A percentile compares a stretch with the other conserved stretches of the same genome.
These are phyloP conservation scores for Verasper variegatus DNA, from an alignment of 2,113 vertebrate species.

Conservation along the genomic window DNA sequence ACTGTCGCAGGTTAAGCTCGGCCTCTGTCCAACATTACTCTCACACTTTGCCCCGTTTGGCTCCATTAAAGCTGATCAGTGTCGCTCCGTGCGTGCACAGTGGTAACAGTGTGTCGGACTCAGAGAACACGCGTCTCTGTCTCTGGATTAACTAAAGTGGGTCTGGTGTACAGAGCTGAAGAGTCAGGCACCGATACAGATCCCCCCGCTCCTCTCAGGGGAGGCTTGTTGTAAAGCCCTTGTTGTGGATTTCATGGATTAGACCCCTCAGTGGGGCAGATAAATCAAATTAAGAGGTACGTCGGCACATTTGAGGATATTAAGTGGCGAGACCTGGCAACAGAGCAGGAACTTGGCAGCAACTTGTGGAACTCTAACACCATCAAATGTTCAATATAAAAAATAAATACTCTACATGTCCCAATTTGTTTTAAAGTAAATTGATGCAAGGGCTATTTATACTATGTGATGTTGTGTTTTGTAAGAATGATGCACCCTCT, in stretches of 20 bases:
- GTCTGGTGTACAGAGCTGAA: constrained; percentile 30
- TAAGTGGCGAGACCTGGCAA: constrained; percentile 31
- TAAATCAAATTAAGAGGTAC: constrained; percentile 66
- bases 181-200: constrained; percentile 47
- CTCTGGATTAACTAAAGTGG: constrained; percentile 52
- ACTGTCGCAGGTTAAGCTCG: not conserved
- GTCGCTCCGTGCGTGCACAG: constrained; percentile 20
- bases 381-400: too few relatives aligned
- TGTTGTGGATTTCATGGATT: constrained; percentile 73
- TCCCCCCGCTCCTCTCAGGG: constrained; percentile 41
- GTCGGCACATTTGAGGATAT: constrained; percentile 49
- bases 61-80: constrained; percentile 9
- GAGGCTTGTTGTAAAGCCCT: constrained; percentile 51
- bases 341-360: constrained; percentile 27
- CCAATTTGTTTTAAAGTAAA: not conserved
- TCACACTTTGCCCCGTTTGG: constrained; percentile 19
- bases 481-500: not conserved
- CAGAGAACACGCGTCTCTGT: constrained; percentile 38
- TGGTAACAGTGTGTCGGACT: constrained; percentile 32
- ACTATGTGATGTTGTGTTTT: too few relatives aligned
- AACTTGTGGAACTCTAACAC: not conserved
- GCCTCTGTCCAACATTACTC: constrained; percentile 12
- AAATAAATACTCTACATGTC: too few relatives aligned
- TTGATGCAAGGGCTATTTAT: not conserved
- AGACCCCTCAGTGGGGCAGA: constrained; percentile 57